Evolutionary conservation across 1,140 invertebrate genomes (phyloP).

Genomic region (Drosophila mayri): DNA sequence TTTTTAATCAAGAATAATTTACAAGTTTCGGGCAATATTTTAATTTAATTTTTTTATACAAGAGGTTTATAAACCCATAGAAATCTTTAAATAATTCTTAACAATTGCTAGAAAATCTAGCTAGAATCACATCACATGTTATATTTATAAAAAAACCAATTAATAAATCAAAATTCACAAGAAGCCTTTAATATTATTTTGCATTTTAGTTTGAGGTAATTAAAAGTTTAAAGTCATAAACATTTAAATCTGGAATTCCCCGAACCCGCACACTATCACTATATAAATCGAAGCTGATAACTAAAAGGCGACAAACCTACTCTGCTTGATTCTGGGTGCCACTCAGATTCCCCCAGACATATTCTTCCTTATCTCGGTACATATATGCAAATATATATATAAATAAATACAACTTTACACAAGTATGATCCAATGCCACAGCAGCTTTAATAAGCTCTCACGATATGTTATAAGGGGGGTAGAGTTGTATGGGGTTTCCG

Average conservation of each 20-base stretch:
- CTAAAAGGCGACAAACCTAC: neutral
- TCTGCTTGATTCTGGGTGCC: neutral
- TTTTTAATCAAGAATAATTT: neutral
- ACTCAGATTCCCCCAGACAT: slow-evolving; percentile 5
- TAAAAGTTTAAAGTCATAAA: neutral
- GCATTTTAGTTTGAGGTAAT: neutral
- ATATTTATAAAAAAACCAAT: neutral
- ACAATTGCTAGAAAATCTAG: neutral
- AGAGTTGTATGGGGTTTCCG: neutral
- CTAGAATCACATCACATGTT: neutral
- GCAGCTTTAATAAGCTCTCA: slow-evolving; percentile 41
- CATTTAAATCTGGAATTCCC: slow-evolving; percentile 15
- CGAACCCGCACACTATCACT: slow-evolving; percentile 5
- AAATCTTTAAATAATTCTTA: neutral
- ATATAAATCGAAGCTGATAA: neutral
- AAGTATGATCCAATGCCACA: slow-evolving; percentile 30
- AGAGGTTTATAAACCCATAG: neutral
- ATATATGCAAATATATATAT: neutral
- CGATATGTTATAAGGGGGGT: neutral
- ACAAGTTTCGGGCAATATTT: too few species aligned
- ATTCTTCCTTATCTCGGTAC: slow-evolving; percentile 14
- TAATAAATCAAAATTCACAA: neutral
- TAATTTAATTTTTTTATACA: too few species aligned
- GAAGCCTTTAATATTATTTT: neutral
- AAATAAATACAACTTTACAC: neutral